Percentiles rank a stretch among this genome's conserved stretches.
phyloP scores from a whole-genome alignment of 2,113 vertebrate species.

The Pelmatolapia mariae region DNA sequence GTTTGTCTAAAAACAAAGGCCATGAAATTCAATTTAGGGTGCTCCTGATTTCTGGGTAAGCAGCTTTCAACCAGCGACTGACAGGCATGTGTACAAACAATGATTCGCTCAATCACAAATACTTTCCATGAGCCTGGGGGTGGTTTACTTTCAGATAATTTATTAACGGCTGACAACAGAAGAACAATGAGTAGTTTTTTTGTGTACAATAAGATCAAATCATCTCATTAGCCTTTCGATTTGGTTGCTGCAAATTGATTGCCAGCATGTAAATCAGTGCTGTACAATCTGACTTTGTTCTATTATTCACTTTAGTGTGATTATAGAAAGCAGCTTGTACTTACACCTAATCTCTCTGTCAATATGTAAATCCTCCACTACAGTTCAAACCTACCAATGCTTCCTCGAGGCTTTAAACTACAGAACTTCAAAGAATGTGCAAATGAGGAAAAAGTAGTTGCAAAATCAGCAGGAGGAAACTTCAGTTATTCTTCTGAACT shows the following conservation, averaged over 20 bases:
- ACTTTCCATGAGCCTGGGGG: neutral
- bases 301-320: conserved; percentile 2
- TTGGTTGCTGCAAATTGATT: conserved; percentile 10
- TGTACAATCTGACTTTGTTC: neutral
- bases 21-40: conserved; percentile 34
- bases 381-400: neutral
- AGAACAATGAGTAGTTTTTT: neutral
- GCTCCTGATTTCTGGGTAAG: conserved; percentile 31
- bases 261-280: conserved; percentile 3
- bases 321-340: conserved; percentile 26
- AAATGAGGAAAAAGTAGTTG: neutral
- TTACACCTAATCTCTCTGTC: conserved; percentile 29
- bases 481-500: neutral
- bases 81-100: conserved; percentile 47
- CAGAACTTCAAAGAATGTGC: neutral
- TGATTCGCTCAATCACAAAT: conserved; percentile 35
- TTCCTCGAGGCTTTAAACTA: neutral
- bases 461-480: neutral
- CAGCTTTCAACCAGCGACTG: conserved; percentile 26
- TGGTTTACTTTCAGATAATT: neutral
- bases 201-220: conserved; percentile 15
- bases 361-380: conserved; percentile 7
- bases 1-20: conserved; percentile 47
- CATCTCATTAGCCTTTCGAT: conserved; percentile 27
- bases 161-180: conserved; percentile 4